phyloP scores from a whole-genome alignment of 2,797 vertebrate species.

The Leuciscus waleckii region DNA sequence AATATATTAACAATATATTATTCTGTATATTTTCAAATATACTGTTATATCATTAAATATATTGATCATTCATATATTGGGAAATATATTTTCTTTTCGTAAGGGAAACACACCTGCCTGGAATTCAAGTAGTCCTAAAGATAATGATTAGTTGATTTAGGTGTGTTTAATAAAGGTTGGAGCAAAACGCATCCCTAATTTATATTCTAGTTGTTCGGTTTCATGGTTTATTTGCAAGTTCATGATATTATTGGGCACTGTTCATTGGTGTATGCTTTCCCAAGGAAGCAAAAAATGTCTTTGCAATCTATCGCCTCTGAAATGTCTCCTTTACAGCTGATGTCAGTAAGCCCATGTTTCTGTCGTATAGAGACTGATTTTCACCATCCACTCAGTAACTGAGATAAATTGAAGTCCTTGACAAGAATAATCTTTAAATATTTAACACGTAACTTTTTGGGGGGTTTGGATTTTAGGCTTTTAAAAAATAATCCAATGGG shows the following conservation, averaged over 20 bases:
- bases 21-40: too few species aligned
- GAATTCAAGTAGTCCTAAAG: not conserved
- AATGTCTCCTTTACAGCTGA: not conserved
- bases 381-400: not conserved
- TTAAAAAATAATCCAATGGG: conserved; percentile 99
- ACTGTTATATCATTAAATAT: too few species aligned
- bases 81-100: too few species aligned
- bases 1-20: too few species aligned
- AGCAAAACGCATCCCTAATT: not conserved
- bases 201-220: not conserved
- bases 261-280: not conserved
- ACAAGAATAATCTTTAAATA: conserved; percentile 24
- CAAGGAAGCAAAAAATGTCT: not conserved
- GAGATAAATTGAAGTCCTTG: not conserved
- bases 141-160: not conserved
- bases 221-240: not conserved
- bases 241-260: not conserved
- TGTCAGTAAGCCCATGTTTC: not conserved
- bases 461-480: conserved; percentile 98
- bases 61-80: too few species aligned
- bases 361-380: not conserved
- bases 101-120: too few species aligned
- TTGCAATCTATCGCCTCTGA: not conserved
- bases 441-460: conserved; percentile 64
- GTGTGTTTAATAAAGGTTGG: not conserved